Conservation (phyloP, 2,113 vertebrate genomes). For the Lepisosteus osseus region DNA sequence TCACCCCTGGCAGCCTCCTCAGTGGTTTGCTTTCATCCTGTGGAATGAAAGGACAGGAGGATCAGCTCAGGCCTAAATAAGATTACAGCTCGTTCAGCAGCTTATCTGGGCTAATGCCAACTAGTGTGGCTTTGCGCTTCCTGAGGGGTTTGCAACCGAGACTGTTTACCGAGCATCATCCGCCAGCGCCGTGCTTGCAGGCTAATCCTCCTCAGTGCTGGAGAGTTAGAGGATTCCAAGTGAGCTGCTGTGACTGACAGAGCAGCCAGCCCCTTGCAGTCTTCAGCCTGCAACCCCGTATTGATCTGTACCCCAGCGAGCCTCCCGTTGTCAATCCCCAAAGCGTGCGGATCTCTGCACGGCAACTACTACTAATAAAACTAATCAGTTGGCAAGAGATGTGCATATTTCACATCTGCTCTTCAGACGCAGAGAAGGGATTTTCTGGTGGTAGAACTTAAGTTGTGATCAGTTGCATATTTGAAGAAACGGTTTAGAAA, state of each 20-base stretch:
- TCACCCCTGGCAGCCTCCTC: constrained; percentile 72
- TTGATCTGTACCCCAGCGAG: constrained; percentile 67
- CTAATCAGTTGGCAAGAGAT: too few relatives aligned
- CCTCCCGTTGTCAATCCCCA: neutral
- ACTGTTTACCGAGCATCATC: constrained; percentile 83
- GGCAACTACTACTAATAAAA: neutral
- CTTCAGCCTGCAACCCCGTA: constrained; percentile 35
- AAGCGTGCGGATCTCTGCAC: neutral
- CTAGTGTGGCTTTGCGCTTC: constrained; percentile 86
- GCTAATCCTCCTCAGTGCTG: constrained; percentile 76
- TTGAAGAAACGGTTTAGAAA: too few relatives aligned
- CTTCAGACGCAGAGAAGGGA: too few relatives aligned
- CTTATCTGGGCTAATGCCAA: constrained; percentile 99
- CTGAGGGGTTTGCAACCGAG: constrained; percentile 83
- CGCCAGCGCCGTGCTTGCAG: constrained; percentile 79
- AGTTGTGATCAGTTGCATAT: too few relatives aligned
- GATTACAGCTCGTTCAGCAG: constrained; percentile 98
- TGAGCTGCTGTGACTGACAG: constrained; percentile 54
- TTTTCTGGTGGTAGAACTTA: too few relatives aligned
- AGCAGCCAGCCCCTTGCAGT: constrained; percentile 56
- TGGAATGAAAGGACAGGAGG: constrained; percentile 89
- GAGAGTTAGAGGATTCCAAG: constrained; percentile 70
- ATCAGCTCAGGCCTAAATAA: constrained; percentile 99
- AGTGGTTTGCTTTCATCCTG: constrained; percentile 81
- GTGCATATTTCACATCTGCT: too few relatives aligned